Percentiles rank a stretch among this genome's conserved stretches.
Conservation (phyloP, 1,140 invertebrate genomes). For the Bombus pyrosoma region DNA sequence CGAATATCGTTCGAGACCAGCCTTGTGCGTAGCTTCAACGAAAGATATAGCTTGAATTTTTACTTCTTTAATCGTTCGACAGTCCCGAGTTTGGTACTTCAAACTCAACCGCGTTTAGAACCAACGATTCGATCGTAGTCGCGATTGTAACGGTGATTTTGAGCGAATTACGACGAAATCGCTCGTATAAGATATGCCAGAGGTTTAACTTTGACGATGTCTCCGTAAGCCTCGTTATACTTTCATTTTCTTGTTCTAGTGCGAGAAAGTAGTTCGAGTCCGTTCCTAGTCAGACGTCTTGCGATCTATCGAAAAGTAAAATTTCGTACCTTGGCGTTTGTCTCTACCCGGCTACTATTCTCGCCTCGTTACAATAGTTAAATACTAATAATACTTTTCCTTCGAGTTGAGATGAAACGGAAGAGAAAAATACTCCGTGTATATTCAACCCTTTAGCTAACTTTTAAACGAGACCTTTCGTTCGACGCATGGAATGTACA, state of each 20-base stretch:
- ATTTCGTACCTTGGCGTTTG: not conserved
- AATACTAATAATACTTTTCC: not conserved
- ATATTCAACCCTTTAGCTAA: not conserved
- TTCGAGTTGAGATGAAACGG: not conserved
- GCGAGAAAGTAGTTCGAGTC: constrained; percentile 57
- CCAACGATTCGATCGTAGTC: too few relatives aligned
- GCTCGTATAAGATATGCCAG: too few relatives aligned
- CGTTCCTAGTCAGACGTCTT: constrained; percentile 44
- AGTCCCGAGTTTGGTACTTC: too few relatives aligned
- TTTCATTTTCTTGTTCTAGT: not conserved
- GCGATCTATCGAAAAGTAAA: not conserved
- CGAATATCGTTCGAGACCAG: not conserved
- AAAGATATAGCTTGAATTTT: too few relatives aligned
- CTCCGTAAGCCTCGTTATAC: not conserved
- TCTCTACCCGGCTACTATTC: too few relatives aligned
- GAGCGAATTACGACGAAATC: too few relatives aligned
- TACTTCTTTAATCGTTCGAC: too few relatives aligned
- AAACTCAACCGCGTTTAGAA: too few relatives aligned
- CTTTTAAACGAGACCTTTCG: not conserved
- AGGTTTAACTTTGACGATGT: too few relatives aligned
- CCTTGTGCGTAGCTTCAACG: too few relatives aligned
- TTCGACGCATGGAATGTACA: not conserved
- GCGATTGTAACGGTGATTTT: too few relatives aligned
- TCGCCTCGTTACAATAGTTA: too few relatives aligned
- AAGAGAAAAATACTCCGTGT: not conserved